Conservation (phyloP, 2,888 invertebrate genomes). For the Apamea monoglypha region DNA sequence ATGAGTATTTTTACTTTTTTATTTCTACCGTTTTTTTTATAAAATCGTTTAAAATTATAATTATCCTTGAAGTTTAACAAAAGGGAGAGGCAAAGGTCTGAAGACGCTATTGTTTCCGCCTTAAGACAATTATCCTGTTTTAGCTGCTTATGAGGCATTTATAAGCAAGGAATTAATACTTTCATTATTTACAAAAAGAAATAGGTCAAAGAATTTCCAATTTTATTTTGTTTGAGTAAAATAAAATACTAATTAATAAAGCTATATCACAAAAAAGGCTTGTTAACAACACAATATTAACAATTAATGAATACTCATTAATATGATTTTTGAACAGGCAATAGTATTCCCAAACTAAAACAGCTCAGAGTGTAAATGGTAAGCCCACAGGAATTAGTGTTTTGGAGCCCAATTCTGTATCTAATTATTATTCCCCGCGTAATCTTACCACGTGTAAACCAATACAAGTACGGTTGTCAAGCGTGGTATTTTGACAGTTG, state of each 20-base stretch:
- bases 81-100: slow-evolving; percentile 61
- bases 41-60: slow-evolving; percentile 65
- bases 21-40: slow-evolving; percentile 31
- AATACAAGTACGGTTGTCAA: too few relatives aligned
- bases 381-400: neutral
- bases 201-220: slow-evolving; percentile 36
- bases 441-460: too few relatives aligned
- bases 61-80: slow-evolving; percentile 65
- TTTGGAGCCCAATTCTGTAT: too few relatives aligned
- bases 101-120: slow-evolving; percentile 62
- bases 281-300: neutral
- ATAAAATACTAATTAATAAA: slow-evolving; percentile 24
- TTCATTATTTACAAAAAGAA: slow-evolving; percentile 38
- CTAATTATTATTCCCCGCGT: too few relatives aligned
- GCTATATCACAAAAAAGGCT: slow-evolving; percentile 15
- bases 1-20: slow-evolving; percentile 46
- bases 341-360: neutral
- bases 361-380: neutral
- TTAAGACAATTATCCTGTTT: slow-evolving; percentile 66
- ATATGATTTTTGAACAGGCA: neutral
- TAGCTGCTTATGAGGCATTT: slow-evolving; percentile 51
- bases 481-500: too few relatives aligned
- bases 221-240: slow-evolving; percentile 36
- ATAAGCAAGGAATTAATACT: slow-evolving; percentile 40
- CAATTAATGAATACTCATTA: neutral